Evolutionary conservation across 2,888 invertebrate species (phyloP).

Genomic region (Lycophotia porphyrea): DNA sequence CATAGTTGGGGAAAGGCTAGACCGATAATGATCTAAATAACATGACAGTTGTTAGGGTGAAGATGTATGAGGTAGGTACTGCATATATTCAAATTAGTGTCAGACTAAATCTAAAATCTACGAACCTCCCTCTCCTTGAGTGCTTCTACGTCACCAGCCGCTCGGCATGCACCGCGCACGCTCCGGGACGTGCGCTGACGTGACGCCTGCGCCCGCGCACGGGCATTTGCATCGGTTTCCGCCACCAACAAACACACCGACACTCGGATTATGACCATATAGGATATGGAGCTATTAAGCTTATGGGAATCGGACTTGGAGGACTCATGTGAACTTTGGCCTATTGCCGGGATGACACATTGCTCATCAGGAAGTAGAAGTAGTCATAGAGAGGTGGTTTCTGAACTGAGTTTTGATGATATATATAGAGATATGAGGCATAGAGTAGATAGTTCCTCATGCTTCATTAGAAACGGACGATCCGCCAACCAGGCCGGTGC

Average conservation of each 20-base stretch:
- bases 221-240: constrained; percentile 69
- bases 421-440: not conserved
- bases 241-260: constrained; percentile 65
- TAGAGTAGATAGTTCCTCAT: not conserved
- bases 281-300: constrained; percentile 61
- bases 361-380: not conserved
- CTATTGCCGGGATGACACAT: constrained; percentile 22
- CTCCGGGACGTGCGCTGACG: constrained; percentile 59
- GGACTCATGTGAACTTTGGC: constrained; percentile 41
- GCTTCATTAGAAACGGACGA: not conserved
- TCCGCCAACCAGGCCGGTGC: not conserved
- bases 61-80: not conserved
- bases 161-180: constrained; percentile 57
- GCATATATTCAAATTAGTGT: not conserved
- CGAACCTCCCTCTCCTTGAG: not conserved
- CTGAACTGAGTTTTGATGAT: not conserved
- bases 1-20: not conserved
- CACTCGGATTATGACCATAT: constrained; percentile 61
- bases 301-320: constrained; percentile 31
- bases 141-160: constrained; percentile 28
- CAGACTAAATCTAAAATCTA: not conserved
- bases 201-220: constrained; percentile 48
- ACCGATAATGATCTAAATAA: not conserved
- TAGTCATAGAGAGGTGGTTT: not conserved
- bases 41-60: not conserved